A percentile compares a stretch with the other conserved stretches of the same genome.
These are phyloP conservation scores for Stylophora pistillata DNA, from an alignment of 64 coral and sea anemone species.

Conservation along the genomic window DNA sequence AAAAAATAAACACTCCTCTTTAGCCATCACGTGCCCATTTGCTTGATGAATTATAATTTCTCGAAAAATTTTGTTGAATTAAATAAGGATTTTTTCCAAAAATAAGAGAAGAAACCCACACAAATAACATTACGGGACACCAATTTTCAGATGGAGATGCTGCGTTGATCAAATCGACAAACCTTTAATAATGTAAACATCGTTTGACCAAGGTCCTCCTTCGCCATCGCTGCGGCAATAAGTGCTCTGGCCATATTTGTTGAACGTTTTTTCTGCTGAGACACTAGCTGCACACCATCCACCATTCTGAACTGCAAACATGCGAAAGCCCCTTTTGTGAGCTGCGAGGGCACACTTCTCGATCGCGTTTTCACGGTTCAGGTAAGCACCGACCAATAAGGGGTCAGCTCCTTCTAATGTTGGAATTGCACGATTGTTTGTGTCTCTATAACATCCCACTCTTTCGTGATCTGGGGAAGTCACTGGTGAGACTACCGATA, in stretches of 20 bases:
- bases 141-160: too few species aligned
- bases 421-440: conserved; percentile 34
- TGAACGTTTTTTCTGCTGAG: conserved; percentile 15
- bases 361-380: conserved; percentile 10
- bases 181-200: conserved; percentile 58
- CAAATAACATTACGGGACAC: too few species aligned
- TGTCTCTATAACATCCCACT: conserved; percentile 50
- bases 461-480: neutral
- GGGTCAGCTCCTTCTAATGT: conserved; percentile 22
- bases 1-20: too few species aligned
- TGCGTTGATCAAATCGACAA: too few species aligned
- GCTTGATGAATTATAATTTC: too few species aligned
- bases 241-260: conserved; percentile 27
- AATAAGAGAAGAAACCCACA: too few species aligned
- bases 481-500: too few species aligned
- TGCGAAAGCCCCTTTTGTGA: neutral
- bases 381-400: conserved; percentile 28
- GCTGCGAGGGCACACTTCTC: conserved; percentile 51
- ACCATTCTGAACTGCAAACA: conserved; percentile 63
- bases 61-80: too few species aligned
- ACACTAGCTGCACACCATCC: conserved; percentile 45
- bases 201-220: conserved; percentile 62
- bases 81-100: too few species aligned
- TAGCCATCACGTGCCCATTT: too few species aligned
- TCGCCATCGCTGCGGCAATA: conserved; percentile 20